Conservation (phyloP, 2,113 vertebrate species). For the Cranoglanis bouderius region DNA sequence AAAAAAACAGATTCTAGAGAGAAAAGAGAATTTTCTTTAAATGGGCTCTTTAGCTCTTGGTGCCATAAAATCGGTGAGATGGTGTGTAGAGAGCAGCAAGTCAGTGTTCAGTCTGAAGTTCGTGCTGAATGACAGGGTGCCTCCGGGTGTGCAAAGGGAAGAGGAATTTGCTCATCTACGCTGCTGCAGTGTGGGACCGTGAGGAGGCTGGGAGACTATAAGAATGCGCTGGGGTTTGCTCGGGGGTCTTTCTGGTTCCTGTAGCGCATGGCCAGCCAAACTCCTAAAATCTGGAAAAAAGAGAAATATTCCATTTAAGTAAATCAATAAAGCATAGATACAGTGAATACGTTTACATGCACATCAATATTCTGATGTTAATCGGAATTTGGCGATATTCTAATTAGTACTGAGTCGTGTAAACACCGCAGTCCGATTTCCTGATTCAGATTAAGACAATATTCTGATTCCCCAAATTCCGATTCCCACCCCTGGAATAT, state of each 20-base stretch:
- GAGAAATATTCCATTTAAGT: neutral
- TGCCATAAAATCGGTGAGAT: neutral
- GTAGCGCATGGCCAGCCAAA: constrained; percentile 91
- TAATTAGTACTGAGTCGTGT: too few species aligned
- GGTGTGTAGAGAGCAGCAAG: constrained; percentile 50
- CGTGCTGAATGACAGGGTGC: constrained; percentile 47
- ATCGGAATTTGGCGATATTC: too few species aligned
- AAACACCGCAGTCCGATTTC: too few species aligned
- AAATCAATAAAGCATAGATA: neutral
- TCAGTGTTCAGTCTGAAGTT: constrained; percentile 47
- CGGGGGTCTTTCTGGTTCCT: constrained; percentile 92
- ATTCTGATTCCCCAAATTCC: too few species aligned
- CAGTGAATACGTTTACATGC: neutral
- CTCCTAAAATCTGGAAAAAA: constrained; percentile 82
- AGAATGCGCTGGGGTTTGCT: constrained; percentile 91
- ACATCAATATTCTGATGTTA: too few species aligned
- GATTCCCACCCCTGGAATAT: too few species aligned
- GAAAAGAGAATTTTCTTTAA: neutral
- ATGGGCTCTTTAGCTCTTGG: neutral
- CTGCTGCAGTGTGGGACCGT: neutral
- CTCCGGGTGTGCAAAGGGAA: constrained; percentile 56
- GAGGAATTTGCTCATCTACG: constrained; percentile 36
- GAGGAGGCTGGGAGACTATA: constrained; percentile 71
- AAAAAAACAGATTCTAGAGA: neutral
- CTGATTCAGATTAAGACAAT: too few species aligned